Conservation (phyloP, 92 coral and sea anemone genomes). For the Phenganax subtilis region DNA sequence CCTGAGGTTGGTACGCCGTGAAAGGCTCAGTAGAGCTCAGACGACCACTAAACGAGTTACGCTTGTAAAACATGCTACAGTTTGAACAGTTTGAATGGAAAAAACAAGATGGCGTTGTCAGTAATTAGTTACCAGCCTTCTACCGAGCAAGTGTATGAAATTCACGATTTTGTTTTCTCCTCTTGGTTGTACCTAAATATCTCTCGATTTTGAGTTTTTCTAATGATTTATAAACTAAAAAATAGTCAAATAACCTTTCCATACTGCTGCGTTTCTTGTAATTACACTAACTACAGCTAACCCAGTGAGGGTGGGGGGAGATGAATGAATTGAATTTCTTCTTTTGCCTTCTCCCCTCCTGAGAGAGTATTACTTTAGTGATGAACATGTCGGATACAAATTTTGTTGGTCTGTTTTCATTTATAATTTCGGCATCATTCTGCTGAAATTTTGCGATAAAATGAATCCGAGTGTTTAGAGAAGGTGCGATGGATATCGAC, state of each 20-base stretch:
- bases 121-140: slow-evolving; percentile 20
- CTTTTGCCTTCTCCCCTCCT: not conserved
- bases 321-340: too few species aligned
- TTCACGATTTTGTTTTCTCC: not conserved
- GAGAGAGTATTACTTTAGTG: not conserved
- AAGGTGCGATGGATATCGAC: slow-evolving; percentile 21
- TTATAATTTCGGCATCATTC: not conserved
- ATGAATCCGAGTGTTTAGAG: slow-evolving; percentile 13
- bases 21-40: slow-evolving; percentile 73
- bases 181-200: too few species aligned
- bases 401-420: not conserved
- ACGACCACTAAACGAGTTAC: slow-evolving; percentile 76
- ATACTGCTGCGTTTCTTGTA: too few species aligned
- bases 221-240: too few species aligned
- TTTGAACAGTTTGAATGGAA: not conserved
- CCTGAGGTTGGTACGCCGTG: slow-evolving; percentile 93
- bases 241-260: too few species aligned
- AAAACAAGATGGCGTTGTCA: slow-evolving; percentile 30
- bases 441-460: not conserved
- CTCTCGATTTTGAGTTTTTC: too few species aligned
- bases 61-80: slow-evolving; percentile 80
- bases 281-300: too few species aligned
- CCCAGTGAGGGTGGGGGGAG: too few species aligned
- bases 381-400: not conserved
- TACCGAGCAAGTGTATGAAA: not conserved